Conservation (phyloP, 2,797 vertebrate genomes). For the Tokudaia tokunoshimensis region DNA sequence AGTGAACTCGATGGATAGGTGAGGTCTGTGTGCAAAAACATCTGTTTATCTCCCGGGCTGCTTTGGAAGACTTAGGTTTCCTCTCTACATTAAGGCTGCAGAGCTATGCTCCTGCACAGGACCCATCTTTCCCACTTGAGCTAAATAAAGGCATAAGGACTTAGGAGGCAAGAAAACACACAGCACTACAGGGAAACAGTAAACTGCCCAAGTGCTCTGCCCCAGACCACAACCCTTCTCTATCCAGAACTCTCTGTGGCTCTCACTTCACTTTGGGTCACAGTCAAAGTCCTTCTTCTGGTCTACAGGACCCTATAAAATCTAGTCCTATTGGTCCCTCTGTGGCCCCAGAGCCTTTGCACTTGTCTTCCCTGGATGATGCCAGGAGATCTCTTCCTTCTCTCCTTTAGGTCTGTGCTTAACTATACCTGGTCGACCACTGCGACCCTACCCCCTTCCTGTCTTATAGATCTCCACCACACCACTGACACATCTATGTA, state of each 20-base stretch:
- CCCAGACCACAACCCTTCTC: not conserved
- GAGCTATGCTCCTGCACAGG: not conserved
- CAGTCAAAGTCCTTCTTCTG: not conserved
- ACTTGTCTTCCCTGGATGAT: not conserved
- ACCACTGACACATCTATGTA: not conserved
- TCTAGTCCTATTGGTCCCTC: not conserved
- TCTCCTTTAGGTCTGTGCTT: not conserved
- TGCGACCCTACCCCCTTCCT: not conserved
- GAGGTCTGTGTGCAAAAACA: not conserved
- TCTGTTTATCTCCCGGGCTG: not conserved
- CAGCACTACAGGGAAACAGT: not conserved
- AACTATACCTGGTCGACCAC: not conserved
- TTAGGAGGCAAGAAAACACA: not conserved
- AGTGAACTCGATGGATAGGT: not conserved
- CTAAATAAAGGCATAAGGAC: not conserved
- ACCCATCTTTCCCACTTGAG: not conserved
- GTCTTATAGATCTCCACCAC: not conserved
- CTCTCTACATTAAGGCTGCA: not conserved
- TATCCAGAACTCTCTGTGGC: not conserved
- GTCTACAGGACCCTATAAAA: not conserved
- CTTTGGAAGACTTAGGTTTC: not conserved
- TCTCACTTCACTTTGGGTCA: not conserved
- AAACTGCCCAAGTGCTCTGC: not conserved
- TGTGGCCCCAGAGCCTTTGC: constrained; percentile 55
- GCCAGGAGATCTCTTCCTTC: not conserved